Conservation (phyloP, 2,888 invertebrate species). For the Lacanobia wlatinum region DNA sequence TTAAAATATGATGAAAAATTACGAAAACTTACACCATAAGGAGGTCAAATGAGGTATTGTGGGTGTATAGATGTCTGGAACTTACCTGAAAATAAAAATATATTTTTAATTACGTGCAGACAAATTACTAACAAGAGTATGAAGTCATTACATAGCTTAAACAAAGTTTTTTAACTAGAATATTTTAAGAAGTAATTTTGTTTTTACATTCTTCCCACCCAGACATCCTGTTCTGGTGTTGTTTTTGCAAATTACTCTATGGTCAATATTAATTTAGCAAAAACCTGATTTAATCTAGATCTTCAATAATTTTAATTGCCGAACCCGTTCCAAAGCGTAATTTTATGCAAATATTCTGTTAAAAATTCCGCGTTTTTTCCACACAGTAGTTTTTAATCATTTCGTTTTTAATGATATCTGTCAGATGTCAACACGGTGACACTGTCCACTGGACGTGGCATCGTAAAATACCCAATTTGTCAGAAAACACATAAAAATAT, state of each 20-base stretch:
- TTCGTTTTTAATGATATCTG: slow-evolving; percentile 53
- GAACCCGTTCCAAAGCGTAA: not conserved
- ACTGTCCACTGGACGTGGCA: slow-evolving; percentile 12
- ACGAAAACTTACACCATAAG: slow-evolving; percentile 19
- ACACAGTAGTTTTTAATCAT: slow-evolving; percentile 58
- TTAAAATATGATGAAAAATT: slow-evolving; percentile 4
- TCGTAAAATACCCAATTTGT: slow-evolving; percentile 84
- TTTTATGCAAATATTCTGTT: slow-evolving; percentile 7
- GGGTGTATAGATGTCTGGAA: not conserved
- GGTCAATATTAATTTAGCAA: not conserved
- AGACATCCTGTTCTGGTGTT: not conserved
- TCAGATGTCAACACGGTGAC: slow-evolving; percentile 54
- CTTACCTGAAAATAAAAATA: slow-evolving; percentile 26
- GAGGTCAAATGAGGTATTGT: not conserved
- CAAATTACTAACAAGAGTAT: not conserved
- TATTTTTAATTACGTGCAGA: not conserved
- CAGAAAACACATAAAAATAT: slow-evolving; percentile 78
- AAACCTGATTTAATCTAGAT: slow-evolving; percentile 9
- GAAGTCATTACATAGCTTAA: not conserved
- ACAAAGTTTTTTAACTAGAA: not conserved
- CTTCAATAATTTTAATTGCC: slow-evolving; percentile 23
- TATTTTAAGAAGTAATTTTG: no score
- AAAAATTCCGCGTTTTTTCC: slow-evolving; percentile 16
- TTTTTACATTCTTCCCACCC: no score
- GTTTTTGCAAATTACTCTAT: not conserved